Evolutionary conservation across 92 coral and sea anemone genomes (phyloP).

Genomic region (Epizoanthus rinbou): DNA sequence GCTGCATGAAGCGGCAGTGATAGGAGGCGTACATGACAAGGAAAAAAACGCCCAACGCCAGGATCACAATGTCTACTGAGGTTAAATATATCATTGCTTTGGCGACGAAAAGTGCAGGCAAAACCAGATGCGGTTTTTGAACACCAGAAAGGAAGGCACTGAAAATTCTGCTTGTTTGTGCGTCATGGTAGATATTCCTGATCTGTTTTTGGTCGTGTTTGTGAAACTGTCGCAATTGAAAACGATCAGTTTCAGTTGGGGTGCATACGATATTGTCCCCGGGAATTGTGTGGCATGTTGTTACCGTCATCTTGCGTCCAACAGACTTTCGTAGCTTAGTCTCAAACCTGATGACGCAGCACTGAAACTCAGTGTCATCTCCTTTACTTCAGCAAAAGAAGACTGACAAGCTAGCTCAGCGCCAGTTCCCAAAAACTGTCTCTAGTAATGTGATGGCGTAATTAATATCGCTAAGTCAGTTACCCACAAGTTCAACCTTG

Average conservation of each 20-base stretch:
- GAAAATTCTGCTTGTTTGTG: constrained; percentile 62
- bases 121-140: constrained; percentile 42
- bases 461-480: not conserved
- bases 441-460: not conserved
- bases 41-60: constrained; percentile 5
- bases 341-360: not conserved
- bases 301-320: not conserved
- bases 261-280: not conserved
- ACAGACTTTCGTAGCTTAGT: not conserved
- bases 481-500: constrained; percentile 30
- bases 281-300: constrained; percentile 1
- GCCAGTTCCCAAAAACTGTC: not conserved
- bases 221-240: constrained; percentile 28
- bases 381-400: not conserved
- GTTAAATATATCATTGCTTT: constrained; percentile 27
- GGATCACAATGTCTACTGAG: constrained; percentile 30
- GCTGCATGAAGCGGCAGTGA: constrained; percentile 62
- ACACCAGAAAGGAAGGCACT: constrained; percentile 62
- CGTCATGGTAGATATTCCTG: constrained; percentile 51
- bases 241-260: not conserved
- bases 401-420: not conserved
- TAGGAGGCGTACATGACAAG: constrained; percentile 58
- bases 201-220: constrained; percentile 43
- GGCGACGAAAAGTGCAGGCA: constrained; percentile 51
- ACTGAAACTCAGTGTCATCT: not conserved